Conservation (phyloP, 2,113 vertebrate species). For the Rhinolophus sinicus region DNA sequence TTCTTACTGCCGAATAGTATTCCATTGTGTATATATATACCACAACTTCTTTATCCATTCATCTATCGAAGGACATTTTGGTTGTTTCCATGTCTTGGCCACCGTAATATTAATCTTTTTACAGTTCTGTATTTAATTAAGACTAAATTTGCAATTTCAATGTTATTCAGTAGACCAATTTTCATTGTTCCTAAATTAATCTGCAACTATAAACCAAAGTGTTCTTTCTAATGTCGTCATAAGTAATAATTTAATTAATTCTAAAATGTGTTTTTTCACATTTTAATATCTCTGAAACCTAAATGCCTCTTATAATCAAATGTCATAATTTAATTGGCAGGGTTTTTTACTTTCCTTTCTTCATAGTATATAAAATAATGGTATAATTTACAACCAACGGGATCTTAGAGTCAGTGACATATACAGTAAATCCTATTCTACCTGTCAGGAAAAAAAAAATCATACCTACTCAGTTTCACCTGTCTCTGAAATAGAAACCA, state of each 20-base stretch:
- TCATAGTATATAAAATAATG: neutral
- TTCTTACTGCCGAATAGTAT: too few relatives aligned
- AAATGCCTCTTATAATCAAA: neutral
- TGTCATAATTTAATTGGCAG: neutral
- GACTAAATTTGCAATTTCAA: neutral
- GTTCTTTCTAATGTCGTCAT: neutral
- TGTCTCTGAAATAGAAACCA: neutral
- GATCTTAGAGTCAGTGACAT: neutral
- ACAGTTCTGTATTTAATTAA: neutral
- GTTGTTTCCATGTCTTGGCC: too few relatives aligned
- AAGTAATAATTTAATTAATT: neutral
- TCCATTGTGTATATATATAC: too few relatives aligned
- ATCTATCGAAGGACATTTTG: too few relatives aligned
- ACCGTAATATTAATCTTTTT: neutral
- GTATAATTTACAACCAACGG: neutral
- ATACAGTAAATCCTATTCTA: neutral
- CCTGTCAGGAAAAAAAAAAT: neutral
- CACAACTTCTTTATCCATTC: too few relatives aligned
- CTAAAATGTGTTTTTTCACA: neutral
- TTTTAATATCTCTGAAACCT: constrained; percentile 2
- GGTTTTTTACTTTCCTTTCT: neutral
- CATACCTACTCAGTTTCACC: neutral
- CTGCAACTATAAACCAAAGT: neutral
- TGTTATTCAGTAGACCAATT: neutral
- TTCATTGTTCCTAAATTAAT: neutral